phyloP scores from a whole-genome alignment of 30 jellyfish, hydroid and myxozoan genomes.

The Sanderia malayensis region DNA sequence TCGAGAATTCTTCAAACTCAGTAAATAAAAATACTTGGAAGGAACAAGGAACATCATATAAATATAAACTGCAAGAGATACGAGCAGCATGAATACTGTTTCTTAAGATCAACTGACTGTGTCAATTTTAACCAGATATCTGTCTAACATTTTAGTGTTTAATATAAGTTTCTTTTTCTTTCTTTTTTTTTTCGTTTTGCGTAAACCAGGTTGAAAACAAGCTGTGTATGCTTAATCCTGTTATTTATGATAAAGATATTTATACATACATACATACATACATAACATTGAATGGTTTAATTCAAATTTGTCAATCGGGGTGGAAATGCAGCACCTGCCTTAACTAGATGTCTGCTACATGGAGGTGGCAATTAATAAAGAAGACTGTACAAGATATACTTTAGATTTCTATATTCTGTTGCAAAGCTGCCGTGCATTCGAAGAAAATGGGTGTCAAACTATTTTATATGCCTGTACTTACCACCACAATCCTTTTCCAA shows the following conservation, averaged over 20 bases:
- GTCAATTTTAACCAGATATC: constrained; percentile 4
- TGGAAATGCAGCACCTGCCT: constrained; percentile 7
- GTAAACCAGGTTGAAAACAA: no score
- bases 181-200: no score
- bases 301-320: constrained; percentile 12
- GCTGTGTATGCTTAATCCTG: no score
- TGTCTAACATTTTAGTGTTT: no score
- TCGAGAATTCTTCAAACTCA: neutral
- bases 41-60: constrained; percentile 7
- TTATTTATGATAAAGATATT: no score
- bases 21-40: neutral
- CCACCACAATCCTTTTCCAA: constrained; percentile 18
- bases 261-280: no score
- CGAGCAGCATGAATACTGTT: constrained; percentile 5
- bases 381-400: constrained; percentile 4
- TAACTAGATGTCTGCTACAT: neutral
- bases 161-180: no score
- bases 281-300: constrained; percentile 10
- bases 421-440: constrained; percentile 4
- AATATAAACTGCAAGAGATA: constrained; percentile 7
- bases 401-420: constrained; percentile 2
- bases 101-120: constrained; percentile 13
- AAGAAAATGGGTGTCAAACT: constrained; percentile 5
- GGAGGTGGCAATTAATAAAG: neutral
- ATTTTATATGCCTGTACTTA: constrained; percentile 5